Percentiles rank a stretch among this genome's conserved stretches.
Conservation (phyloP, 2,113 vertebrate species). For the Perca schrenkii region DNA sequence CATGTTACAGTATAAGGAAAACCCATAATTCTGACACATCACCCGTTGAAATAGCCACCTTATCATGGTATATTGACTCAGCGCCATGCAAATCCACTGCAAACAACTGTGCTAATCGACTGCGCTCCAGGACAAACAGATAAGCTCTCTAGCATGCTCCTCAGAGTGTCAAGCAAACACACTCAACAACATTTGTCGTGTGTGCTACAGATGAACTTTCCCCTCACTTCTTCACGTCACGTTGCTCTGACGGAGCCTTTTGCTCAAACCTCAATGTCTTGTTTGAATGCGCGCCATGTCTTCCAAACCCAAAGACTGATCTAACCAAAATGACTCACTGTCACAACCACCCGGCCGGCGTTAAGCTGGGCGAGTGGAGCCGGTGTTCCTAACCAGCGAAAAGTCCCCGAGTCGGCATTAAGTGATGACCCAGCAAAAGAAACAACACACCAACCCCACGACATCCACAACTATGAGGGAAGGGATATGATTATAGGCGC, state of each 20-base stretch:
- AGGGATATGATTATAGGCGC: not conserved
- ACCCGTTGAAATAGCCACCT: slow-evolving; percentile 27
- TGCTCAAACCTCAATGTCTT: not conserved
- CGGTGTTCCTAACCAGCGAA: slow-evolving; percentile 17
- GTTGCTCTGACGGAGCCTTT: not conserved
- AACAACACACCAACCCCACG: not conserved
- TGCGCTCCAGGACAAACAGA: slow-evolving; percentile 40
- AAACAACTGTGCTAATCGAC: slow-evolving; percentile 50
- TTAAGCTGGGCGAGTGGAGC: slow-evolving; percentile 23
- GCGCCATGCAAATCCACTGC: slow-evolving; percentile 48
- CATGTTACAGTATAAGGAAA: slow-evolving; percentile 29
- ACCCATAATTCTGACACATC: slow-evolving; percentile 20
- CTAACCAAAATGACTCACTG: slow-evolving; percentile 49
- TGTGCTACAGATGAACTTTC: slow-evolving; percentile 22
- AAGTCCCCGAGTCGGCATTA: slow-evolving; percentile 7
- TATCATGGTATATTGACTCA: slow-evolving; percentile 46
- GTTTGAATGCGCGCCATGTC: slow-evolving; percentile 5
- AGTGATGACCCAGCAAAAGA: slow-evolving; percentile 31
- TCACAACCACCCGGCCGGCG: not conserved
- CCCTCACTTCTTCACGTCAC: slow-evolving; percentile 11
- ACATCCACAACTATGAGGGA: slow-evolving; percentile 25
- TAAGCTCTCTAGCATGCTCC: slow-evolving; percentile 40
- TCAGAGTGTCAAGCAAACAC: slow-evolving; percentile 13
- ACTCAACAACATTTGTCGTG: not conserved
- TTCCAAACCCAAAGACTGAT: slow-evolving; percentile 41